Evolutionary conservation across 2,888 invertebrate genomes (phyloP), one percentile per base, ranked within the genome.

Genomic region (Laspeyria flexula): DNA sequence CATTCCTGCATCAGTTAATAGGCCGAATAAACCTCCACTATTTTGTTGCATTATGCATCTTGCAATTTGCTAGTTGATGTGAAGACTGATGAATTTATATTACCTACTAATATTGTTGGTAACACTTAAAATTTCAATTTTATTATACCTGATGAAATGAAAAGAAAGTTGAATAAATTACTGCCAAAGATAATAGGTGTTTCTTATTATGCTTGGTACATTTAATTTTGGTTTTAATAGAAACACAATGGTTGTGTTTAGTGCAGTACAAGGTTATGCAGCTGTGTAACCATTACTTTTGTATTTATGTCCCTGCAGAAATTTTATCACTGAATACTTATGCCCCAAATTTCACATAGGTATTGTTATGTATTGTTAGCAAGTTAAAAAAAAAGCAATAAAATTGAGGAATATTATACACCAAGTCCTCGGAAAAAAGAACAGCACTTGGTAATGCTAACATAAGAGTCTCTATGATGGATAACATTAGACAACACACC

Each of bases 1-100:
- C 16, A 16, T 10, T 15, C 35, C 29, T 27, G 10, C 10, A 29
- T 35, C 16, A 27, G 10, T 31, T 15, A 23, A 23, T 21, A 25
- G 23, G 11, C 4, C 25, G 16, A 16, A 16, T 6, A 31, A 16
- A 50, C 63, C 60, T 60, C 60, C 55, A 57, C 54, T 64, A 55
- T 54, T 48, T 47, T 43, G 25, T 42, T 66, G 48, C 46, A 51
- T 66, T 55, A 33, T 49, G 27, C 31, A 51, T 62, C 38, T 58
- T 55, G 47, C 40, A 58, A 61, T 60, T 51, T 65, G 51, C 61
- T 60, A 60, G 49, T 72, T 71, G 43, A 66, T 73, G 75, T 72
- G 60, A 85, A 86, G 87, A 88, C 86, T 88, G 87, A 87, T 83
- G 84, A 81, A 86, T 86, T 84, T 86, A 83, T 74, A 73, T 70